These are phyloP conservation scores for Pelvicachromis taeniatus DNA, from an alignment of 2,113 vertebrate species.

Conservation along the genomic window DNA sequence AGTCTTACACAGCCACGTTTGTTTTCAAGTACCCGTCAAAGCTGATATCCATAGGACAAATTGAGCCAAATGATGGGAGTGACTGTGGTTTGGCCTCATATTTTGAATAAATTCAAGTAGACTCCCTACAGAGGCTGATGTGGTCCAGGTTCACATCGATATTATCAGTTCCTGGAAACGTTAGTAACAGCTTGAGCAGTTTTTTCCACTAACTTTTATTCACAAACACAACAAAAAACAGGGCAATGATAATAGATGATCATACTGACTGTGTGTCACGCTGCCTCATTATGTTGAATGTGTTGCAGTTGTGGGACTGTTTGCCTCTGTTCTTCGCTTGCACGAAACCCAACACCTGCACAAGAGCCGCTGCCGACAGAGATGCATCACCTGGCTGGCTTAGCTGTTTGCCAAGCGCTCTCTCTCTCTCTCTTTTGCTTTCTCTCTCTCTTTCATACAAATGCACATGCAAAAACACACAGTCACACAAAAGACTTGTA, in stretches of 20 bases:
- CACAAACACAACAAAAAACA: not conserved
- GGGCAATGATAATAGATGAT: not conserved
- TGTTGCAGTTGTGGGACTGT: not conserved
- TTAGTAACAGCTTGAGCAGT: not conserved
- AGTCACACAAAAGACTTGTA: not conserved
- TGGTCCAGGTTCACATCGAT: not conserved
- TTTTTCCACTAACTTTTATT: not conserved
- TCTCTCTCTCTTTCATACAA: not conserved
- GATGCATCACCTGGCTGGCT: constrained; percentile 39
- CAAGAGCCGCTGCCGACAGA: constrained; percentile 12
- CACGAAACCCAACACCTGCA: constrained; percentile 34
- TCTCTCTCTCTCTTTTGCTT: not conserved
- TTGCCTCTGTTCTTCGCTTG: not conserved
- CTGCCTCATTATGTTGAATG: not conserved
- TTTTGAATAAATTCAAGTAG: not conserved
- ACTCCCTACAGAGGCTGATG: not conserved
- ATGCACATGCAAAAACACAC: constrained; percentile 1
- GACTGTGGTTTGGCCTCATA: not conserved
- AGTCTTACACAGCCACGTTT: not conserved
- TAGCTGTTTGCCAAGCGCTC: not conserved
- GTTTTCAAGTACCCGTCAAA: not conserved
- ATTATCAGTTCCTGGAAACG: not conserved
- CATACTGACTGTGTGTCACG: not conserved
- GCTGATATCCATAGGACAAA: not conserved
- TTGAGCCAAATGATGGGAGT: not conserved